Conservation (phyloP, 2,888 invertebrate genomes). For the Criorhina ranunculi region DNA sequence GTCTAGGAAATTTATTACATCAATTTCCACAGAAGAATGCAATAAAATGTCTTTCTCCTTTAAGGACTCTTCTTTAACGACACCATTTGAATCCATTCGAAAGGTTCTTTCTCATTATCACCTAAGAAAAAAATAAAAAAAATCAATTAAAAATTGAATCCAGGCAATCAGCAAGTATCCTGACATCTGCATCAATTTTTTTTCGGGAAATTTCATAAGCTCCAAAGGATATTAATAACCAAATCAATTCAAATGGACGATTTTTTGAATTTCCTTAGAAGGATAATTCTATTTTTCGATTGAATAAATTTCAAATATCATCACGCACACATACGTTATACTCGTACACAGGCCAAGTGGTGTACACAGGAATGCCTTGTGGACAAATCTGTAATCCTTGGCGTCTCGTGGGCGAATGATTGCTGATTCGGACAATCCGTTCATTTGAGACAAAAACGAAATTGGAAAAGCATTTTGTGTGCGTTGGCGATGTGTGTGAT, state of each 20-base stretch:
- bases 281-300: slow-evolving; percentile 18
- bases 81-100: too few relatives aligned
- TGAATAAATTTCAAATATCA: slow-evolving; percentile 25
- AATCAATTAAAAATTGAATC: background rate
- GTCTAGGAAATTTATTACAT: background rate
- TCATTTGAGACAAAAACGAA: slow-evolving; percentile 30
- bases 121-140: too few relatives aligned
- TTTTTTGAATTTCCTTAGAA: background rate
- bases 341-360: background rate
- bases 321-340: background rate
- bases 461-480: slow-evolving; percentile 12
- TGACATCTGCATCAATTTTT: background rate
- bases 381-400: slow-evolving; percentile 9
- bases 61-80: too few relatives aligned
- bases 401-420: slow-evolving; percentile 17
- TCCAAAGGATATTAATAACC: slow-evolving; percentile 7
- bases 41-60: too few relatives aligned
- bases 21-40: too few relatives aligned
- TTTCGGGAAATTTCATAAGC: background rate
- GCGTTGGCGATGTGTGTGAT: slow-evolving; percentile 28
- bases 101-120: too few relatives aligned
- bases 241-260: slow-evolving; percentile 7
- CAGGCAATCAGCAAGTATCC: background rate
- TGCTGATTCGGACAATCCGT: slow-evolving; percentile 33
- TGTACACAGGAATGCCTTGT: slow-evolving; percentile 16